phyloP scores from a whole-genome alignment of 2,797 vertebrate genomes.

The Cephalopachus bancanus region DNA sequence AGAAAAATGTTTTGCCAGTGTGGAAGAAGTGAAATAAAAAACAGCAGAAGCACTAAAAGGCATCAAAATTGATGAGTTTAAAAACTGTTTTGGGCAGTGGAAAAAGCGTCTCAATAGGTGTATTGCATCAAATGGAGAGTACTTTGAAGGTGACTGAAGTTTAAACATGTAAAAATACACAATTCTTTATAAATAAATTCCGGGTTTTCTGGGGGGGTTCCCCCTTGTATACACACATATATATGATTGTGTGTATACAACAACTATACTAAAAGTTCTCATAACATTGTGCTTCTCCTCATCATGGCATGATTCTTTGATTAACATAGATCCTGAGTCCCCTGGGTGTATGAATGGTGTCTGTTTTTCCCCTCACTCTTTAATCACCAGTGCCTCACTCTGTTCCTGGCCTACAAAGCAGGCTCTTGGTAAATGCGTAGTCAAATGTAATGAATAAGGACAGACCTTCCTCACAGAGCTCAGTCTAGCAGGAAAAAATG shows the following conservation, averaged over 20 bases:
- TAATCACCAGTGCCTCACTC: neutral
- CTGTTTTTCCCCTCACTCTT: neutral
- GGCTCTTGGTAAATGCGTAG: neutral
- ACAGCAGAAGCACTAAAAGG: no score
- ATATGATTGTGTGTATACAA: neutral
- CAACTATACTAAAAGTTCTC: neutral
- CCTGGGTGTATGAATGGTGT: neutral
- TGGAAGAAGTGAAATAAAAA: no score
- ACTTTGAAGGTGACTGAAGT: no score
- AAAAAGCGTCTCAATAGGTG: no score
- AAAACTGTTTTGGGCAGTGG: no score
- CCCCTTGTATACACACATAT: no score
- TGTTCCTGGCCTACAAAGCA: neutral
- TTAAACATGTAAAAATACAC: no score
- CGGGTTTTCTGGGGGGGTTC: no score
- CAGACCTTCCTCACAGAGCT: neutral
- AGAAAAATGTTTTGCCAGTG: no score
- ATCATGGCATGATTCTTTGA: neutral
- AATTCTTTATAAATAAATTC: no score
- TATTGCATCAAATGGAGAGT: no score
- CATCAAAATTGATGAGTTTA: no score
- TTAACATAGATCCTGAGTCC: neutral
- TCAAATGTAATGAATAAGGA: neutral
- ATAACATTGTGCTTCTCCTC: neutral
- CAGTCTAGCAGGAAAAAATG: neutral